These are phyloP conservation scores for Drosophila guanche DNA, from an alignment of 1,140 invertebrate genomes.

Conservation along the genomic window DNA sequence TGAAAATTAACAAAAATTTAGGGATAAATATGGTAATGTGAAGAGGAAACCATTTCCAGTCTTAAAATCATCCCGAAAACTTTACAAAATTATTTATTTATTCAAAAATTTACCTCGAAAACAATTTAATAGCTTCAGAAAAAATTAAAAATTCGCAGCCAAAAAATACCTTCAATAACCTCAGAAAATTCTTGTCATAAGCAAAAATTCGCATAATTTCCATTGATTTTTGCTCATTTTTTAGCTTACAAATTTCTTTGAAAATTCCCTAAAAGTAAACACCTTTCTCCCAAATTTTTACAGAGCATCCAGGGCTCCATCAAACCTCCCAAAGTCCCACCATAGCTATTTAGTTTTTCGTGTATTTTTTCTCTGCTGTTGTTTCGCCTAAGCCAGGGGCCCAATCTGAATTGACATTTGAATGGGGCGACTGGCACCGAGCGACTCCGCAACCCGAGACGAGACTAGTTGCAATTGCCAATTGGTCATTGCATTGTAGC, in stretches of 20 bases:
- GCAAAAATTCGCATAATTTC: too few relatives aligned
- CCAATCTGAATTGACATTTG: constrained; percentile 72
- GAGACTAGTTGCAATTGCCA: constrained; percentile 43
- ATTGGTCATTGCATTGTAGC: constrained; percentile 78
- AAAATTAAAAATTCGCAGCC: too few relatives aligned
- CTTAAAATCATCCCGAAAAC: too few relatives aligned
- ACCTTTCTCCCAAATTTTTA: background rate
- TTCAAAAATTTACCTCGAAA: too few relatives aligned
- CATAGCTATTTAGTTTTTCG: background rate
- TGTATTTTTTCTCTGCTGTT: background rate
- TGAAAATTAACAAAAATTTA: too few relatives aligned
- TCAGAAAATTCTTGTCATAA: too few relatives aligned
- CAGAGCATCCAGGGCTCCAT: constrained; percentile 34
- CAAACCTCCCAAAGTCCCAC: constrained; percentile 4
- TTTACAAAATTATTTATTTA: too few relatives aligned
- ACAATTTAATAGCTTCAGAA: too few relatives aligned
- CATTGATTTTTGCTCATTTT: background rate
- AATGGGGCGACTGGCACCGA: constrained; percentile 74
- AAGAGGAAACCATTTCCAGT: too few relatives aligned
- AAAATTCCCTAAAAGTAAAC: too few relatives aligned
- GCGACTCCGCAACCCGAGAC: constrained; percentile 42
- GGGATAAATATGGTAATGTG: too few relatives aligned
- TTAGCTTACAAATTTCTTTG: background rate
- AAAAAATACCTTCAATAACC: too few relatives aligned
- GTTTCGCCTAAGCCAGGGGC: constrained; percentile 13